Evolutionary conservation across 2,797 vertebrate genomes (phyloP), one percentile per base, ranked within the genome.

Genomic region (Hyperoplus lanceolatus): DNA sequence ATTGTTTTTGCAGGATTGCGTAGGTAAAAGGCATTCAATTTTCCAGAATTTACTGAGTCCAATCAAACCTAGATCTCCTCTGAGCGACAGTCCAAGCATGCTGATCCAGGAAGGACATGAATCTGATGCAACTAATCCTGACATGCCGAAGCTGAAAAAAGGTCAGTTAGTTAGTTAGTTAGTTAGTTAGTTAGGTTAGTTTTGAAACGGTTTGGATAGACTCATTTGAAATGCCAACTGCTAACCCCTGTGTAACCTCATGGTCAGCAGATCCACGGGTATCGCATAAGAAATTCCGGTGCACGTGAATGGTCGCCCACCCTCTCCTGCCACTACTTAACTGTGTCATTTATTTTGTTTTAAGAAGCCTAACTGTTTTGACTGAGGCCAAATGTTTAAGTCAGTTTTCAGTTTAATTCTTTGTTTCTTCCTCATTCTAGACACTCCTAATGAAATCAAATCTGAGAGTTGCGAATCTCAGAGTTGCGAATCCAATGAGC

Each of bases 51-150:
- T 94, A 77, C 91, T 93, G 88, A 96, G 92, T 88, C 80, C 93
- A 38, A 93, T 74, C 80, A 97, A 97, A 93, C 82, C 93, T 59
- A 95, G 96, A 51, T 94, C 96, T 13, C 97, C 97, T 0, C 94
- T 97, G 73, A 95, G 97, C 70, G 95, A 97, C 77, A 96, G 94
- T 82, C 97, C 96, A 45, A 95, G 95, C 69, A 83, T 87, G 62
- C 92, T 95, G 63, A 90, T 92, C 87, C 95, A 96, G 68, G 96
- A 97, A 60, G 93, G 92, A 83, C 97, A 96, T 85, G 93, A 95
- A 84, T 94, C 91, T n/a, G 94, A 94, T 73, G 94, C 93, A 78
- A 78, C 29, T 12, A 88, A 89, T 80, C 71, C 81, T 1, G 94
- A 95, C 41, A 69, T 79, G 43, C 89, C 87, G 84, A 96, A 92